Evolutionary conservation across 2,113 vertebrate genomes (phyloP).

Genomic region (Myrmecophaga tridactyla): DNA sequence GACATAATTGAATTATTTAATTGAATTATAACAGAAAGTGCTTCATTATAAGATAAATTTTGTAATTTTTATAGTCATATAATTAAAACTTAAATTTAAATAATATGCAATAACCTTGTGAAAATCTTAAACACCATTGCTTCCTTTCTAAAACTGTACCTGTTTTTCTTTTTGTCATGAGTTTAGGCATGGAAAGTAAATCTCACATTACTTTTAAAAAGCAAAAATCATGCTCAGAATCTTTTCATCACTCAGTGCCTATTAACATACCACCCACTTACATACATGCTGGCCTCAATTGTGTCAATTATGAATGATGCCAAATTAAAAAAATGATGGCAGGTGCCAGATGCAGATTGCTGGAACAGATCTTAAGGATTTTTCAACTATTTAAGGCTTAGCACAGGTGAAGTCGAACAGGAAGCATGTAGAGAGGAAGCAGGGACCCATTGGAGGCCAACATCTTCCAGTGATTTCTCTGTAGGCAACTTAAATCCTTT

Average conservation of each 20-base stretch:
- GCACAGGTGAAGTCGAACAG: not conserved
- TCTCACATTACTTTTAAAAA: not conserved
- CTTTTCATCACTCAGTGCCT: not conserved
- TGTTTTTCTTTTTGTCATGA: not conserved
- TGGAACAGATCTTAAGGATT: not conserved
- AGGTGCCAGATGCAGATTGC: constrained; percentile 3
- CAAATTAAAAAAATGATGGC: constrained; percentile 54
- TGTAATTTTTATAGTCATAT: not conserved
- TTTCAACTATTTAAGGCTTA: constrained; percentile 7
- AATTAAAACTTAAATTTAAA: not conserved
- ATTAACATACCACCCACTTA: constrained; percentile 12
- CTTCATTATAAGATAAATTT: not conserved
- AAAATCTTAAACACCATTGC: not conserved
- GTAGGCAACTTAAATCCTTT: not conserved
- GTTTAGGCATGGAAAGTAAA: not conserved
- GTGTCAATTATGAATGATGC: not conserved
- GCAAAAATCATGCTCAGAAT: not conserved
- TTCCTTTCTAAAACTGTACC: not conserved
- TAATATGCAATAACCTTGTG: not conserved
- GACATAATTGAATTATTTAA: too few relatives aligned
- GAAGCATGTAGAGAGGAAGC: not conserved
- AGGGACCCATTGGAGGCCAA: not conserved
- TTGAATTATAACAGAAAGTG: not conserved
- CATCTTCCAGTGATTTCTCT: not conserved
- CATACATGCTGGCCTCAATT: not conserved